A percentile compares a stretch with the other conserved stretches of the same genome.
These are phyloP conservation scores for Drosophila sucinea DNA, from an alignment of 1,140 invertebrate species.

Conservation along the genomic window DNA sequence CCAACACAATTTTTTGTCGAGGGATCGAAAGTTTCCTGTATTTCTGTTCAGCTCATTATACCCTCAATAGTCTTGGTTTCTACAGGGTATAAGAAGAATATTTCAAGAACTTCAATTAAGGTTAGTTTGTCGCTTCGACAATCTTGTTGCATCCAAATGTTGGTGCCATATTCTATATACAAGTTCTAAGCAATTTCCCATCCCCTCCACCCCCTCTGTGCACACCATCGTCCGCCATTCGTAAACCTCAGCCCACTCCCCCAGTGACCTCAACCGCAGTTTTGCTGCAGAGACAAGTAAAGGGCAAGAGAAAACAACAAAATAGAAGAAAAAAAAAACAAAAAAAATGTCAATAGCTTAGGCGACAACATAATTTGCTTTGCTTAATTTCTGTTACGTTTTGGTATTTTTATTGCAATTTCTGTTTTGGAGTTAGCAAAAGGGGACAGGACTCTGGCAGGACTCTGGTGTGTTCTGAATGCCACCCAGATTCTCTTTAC, in stretches of 20 bases:
- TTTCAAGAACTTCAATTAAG: not conserved
- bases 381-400: slow-evolving; percentile 76
- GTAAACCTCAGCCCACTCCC: not conserved
- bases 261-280: slow-evolving; percentile 48
- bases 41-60: no score
- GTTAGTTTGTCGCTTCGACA: not conserved
- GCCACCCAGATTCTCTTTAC: not conserved
- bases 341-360: slow-evolving; percentile 67
- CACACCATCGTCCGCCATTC: not conserved
- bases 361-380: slow-evolving; percentile 74
- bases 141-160: slow-evolving; percentile 6
- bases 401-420: slow-evolving; percentile 79
- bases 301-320: slow-evolving; percentile 9
- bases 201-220: not conserved
- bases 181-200: no score
- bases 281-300: slow-evolving; percentile 17
- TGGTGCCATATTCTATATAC: no score
- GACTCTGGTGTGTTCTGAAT: slow-evolving; percentile 18
- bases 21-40: no score
- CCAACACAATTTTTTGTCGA: no score
- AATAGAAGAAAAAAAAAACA: slow-evolving; percentile 33
- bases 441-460: slow-evolving; percentile 4
- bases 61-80: not conserved
- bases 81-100: not conserved
- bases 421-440: slow-evolving; percentile 61